Evolutionary conservation across 2,888 invertebrate genomes (phyloP).

Genomic region (Meiosimyza platycephala): DNA sequence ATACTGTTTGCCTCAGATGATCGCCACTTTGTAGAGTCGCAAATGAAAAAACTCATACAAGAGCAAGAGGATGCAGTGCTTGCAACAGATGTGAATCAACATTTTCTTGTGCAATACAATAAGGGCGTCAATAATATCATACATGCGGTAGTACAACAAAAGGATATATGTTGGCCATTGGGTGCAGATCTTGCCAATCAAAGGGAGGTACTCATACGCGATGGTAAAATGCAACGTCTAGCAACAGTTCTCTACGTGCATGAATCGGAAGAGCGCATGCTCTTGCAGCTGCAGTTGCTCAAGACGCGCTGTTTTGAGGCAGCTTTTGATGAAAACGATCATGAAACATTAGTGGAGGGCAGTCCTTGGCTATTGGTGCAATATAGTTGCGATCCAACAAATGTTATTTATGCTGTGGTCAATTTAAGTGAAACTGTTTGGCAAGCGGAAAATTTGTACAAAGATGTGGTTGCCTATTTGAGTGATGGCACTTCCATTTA

Average conservation of each 20-base stretch:
- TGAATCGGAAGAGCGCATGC: slow-evolving; percentile 49
- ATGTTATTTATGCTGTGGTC: slow-evolving; percentile 52
- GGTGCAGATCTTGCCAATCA: slow-evolving; percentile 37
- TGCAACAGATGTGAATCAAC: slow-evolving; percentile 35
- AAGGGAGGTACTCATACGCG: slow-evolving; percentile 39
- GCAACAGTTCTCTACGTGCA: slow-evolving; percentile 50
- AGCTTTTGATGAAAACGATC: slow-evolving; percentile 41
- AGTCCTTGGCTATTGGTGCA: slow-evolving; percentile 56
- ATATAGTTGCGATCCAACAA: slow-evolving; percentile 51
- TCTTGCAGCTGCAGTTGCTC: slow-evolving; percentile 48
- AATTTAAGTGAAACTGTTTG: slow-evolving; percentile 50
- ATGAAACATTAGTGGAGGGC: background rate
- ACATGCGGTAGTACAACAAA: slow-evolving; percentile 48
- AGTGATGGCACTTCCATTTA: slow-evolving; percentile 43
- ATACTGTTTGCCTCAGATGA: slow-evolving; percentile 56
- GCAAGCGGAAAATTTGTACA: slow-evolving; percentile 52
- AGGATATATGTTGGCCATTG: slow-evolving; percentile 44
- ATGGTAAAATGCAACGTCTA: slow-evolving; percentile 42
- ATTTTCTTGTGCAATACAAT: slow-evolving; percentile 51
- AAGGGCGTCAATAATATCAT: slow-evolving; percentile 43
- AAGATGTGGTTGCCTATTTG: slow-evolving; percentile 56
- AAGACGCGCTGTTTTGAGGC: slow-evolving; percentile 52
- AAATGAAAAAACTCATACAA: slow-evolving; percentile 45
- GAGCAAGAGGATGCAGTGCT: slow-evolving; percentile 27
- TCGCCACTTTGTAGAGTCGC: slow-evolving; percentile 48